Evolutionary conservation across 2,797 vertebrate genomes (phyloP), one percentile per base, ranked within the genome.

Genomic region (Tamandua tetradactyla): DNA sequence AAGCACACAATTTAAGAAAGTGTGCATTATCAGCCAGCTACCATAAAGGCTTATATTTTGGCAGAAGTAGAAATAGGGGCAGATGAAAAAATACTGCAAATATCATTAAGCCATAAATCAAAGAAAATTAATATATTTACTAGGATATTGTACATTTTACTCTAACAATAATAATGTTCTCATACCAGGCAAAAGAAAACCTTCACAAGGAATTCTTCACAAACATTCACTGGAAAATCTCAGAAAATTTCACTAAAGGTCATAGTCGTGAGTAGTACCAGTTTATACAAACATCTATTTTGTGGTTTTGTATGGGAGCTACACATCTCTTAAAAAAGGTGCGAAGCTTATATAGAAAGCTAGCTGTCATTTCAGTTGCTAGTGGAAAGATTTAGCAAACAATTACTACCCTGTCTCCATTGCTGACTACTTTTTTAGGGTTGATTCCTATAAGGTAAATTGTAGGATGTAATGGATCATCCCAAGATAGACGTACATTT

Each of bases 61-160:
- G n/a, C 40, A 82, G 68, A 83, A 61, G 74, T 30, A 94, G 62
- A 92, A 91, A 44, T 10, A 83, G n/a, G 91, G 12, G 81, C 90
- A 72, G 20, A 68, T 35, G 30, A 47, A 81, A 78, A 66, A 55
- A 76, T 89, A 59, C 13, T 47, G 93, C n/a, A 79, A 78, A 87
- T 87, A 42, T 47, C 42, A 89, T 35, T n/a, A 87, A 89, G 30
- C 37, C 55, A 92, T 37, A 88, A 82, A 47, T 8, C 59, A 71
- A 90, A 35, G 55, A 44, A 85, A 92, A 94, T 47, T 44, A 71
- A 74, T 82, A 37, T 52, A 64, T 83, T 94, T 78, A 76, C 68
- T 84, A 91, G 44, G 27, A 69, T 9, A 64, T 22, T 49, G 11
- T 61, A 17, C 23, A 12, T 71, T 90, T 94, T 81, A 82, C 61